These are phyloP conservation scores for Amiota communis DNA, from an alignment of 2,888 invertebrate species.

Conservation along the genomic window DNA sequence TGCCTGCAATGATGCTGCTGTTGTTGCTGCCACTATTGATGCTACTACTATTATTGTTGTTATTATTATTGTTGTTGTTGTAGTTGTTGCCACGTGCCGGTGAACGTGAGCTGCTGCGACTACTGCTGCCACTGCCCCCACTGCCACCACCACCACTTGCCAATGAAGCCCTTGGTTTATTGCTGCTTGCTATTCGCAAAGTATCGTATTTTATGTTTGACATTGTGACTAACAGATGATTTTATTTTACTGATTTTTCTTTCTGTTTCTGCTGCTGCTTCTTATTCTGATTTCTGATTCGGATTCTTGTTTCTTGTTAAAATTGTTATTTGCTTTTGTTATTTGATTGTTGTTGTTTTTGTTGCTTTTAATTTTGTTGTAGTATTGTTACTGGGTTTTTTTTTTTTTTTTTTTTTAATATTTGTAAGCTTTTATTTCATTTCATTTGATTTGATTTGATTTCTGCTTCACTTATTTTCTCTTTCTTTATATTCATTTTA, in stretches of 20 bases:
- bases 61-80: background rate
- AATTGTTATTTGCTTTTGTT: too few species aligned
- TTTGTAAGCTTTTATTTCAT: constrained; percentile 1
- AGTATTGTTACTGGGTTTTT: too few species aligned
- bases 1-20: background rate
- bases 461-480: constrained; percentile 5
- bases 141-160: background rate
- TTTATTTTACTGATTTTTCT: constrained; percentile 7
- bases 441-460: constrained; percentile 4
- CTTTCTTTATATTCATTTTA: background rate
- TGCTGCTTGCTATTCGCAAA: constrained; percentile 48
- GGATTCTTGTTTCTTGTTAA: background rate
- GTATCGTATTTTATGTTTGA: constrained; percentile 57
- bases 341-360: background rate
- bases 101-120: constrained; percentile 25
- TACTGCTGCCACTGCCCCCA: constrained; percentile 52
- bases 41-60: background rate
- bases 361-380: too few species aligned
- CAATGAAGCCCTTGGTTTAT: constrained; percentile 36
- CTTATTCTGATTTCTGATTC: constrained; percentile 5
- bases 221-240: constrained; percentile 42
- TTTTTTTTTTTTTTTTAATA: constrained; percentile 20
- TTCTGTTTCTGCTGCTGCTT: background rate
- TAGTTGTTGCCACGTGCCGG: background rate
- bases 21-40: background rate